These are phyloP conservation scores for Pavo muticus DNA, from an alignment of 2,113 vertebrate genomes.

Conservation along the genomic window DNA sequence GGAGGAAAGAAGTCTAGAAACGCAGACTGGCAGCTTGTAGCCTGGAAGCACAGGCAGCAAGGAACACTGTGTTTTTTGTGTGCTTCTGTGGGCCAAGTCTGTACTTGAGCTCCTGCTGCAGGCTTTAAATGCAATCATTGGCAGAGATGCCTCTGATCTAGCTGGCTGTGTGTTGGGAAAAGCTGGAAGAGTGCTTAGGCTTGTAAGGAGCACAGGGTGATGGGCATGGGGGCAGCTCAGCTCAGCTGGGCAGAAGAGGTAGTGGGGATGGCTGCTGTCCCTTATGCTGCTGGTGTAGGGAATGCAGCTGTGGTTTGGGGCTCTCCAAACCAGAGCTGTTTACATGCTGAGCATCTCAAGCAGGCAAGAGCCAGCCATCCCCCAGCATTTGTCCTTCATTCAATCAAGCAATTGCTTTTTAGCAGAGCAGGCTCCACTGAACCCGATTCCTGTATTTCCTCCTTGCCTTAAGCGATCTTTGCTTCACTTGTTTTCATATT, in stretches of 20 bases:
- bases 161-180: rapidly evolving
- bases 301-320: constrained; percentile 25
- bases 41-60: neutral
- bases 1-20: neutral
- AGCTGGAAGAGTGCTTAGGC: neutral
- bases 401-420: neutral
- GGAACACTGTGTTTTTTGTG: rapidly evolving
- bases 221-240: neutral
- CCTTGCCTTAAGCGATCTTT: neutral
- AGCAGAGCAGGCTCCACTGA: neutral
- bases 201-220: neutral
- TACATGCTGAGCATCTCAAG: constrained; percentile 11
- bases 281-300: neutral
- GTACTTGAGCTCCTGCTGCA: neutral
- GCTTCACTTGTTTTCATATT: constrained; percentile 39
- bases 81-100: neutral
- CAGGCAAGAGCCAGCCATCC: neutral
- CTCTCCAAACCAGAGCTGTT: neutral
- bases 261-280: neutral
- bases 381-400: neutral
- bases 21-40: neutral
- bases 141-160: neutral
- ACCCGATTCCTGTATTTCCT: constrained; percentile 9
- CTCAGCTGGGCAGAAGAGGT: neutral
- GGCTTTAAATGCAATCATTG: neutral